Evolutionary conservation across 2,888 invertebrate species (phyloP).

Genomic region (Hemithea aestivaria): DNA sequence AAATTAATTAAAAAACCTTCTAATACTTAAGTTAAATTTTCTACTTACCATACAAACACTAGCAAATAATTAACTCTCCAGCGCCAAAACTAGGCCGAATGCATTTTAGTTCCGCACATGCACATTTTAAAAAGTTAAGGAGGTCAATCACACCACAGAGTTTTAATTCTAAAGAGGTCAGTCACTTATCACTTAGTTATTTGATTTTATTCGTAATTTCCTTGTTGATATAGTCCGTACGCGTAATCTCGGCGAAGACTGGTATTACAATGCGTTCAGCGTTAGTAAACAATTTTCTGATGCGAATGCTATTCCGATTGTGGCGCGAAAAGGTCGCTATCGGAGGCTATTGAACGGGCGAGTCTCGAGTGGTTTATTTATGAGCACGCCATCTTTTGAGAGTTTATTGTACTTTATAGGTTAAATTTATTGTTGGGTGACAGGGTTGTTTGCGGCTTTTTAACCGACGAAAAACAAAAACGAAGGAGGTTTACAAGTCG

Average conservation of each 20-base stretch:
- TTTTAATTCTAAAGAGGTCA: constrained; percentile 12
- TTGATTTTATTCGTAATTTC: neutral
- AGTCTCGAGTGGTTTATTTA: constrained; percentile 8
- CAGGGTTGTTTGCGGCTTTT: too few relatives aligned
- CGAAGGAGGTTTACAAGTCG: too few relatives aligned
- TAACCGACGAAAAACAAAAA: too few relatives aligned
- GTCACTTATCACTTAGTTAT: constrained; percentile 2
- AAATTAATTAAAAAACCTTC: too few relatives aligned
- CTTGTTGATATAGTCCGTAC: constrained; percentile 16
- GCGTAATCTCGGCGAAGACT: constrained; percentile 36
- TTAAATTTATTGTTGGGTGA: too few relatives aligned
- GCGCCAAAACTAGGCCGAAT: constrained; percentile 6
- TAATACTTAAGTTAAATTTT: too few relatives aligned
- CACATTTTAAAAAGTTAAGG: constrained; percentile 15
- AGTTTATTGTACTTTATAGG: constrained; percentile 3
- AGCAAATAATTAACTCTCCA: neutral
- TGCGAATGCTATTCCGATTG: constrained; percentile 35
- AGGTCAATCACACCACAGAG: constrained; percentile 17
- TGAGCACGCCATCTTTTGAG: constrained; percentile 30
- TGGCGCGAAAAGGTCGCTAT: constrained; percentile 38
- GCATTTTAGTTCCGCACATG: constrained; percentile 10
- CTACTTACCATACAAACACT: neutral
- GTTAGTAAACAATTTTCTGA: constrained; percentile 48
- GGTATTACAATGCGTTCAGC: constrained; percentile 39
- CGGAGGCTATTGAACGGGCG: constrained; percentile 49